Evolutionary conservation across 92 coral and sea anemone genomes (phyloP), one percentile per base, ranked within the genome.

Genomic region (Bergia sp.): DNA sequence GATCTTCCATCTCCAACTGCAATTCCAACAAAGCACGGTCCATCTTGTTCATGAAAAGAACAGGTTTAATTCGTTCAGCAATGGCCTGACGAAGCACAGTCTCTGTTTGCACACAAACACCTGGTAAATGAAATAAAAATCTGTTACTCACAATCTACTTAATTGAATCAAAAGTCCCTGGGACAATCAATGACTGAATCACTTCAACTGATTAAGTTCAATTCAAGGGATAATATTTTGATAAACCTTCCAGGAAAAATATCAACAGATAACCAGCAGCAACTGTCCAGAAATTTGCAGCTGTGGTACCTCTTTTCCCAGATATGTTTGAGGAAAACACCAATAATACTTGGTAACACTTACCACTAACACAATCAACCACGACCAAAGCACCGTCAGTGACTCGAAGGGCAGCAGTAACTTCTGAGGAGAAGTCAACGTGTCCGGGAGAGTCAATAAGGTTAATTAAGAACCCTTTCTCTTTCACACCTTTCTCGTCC

Each of bases 361-460:
- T 85, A 96, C 99, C 99, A 91, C 99, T 96, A 39, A 96, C 95
- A 86, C 96, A 91, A 73, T 96, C 99, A 1, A 96, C 99, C 3
- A 96, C 99, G 61, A 96, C 99, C 74, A 96, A 91, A 40, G 99
- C 99, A 80, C 99, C 99, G 91, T 96, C 99, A 43, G 99, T 96
- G 37, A 96, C 99, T 91, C 99, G 99, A 6, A 96, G 87, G 23
- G 99, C 99, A 90, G 99, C 99, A 58, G 99, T 96, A 1, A 96
- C 99, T 80, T 96, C 99, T 42, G 99, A 96, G 37, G 99, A 96
- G 92, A 96, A 96, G 89, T 96, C 99, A 16, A 96, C 99, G 49
- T 96, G 99, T 89, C 99, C 99, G 47, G 99, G 99, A 20, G 99
- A 96, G 86, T 96, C 99, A 75, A 96, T 96, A 87, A 96, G 86